Evolutionary conservation across 2,113 vertebrate genomes (phyloP).

Genomic region (Alouatta palliata): DNA sequence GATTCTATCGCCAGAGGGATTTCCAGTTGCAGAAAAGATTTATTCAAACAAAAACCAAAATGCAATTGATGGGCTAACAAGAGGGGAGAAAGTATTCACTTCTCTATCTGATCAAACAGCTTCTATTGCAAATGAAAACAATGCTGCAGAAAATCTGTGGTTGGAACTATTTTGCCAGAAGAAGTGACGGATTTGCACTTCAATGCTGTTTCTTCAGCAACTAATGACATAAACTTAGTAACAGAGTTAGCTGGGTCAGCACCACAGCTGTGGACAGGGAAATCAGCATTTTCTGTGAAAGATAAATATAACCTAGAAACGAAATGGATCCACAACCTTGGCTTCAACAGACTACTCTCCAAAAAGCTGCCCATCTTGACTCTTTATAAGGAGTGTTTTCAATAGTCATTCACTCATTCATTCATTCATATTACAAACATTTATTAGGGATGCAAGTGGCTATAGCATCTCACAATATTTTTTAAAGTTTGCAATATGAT

Average conservation of each 20-base stretch:
- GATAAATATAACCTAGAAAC: background rate
- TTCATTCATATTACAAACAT: background rate
- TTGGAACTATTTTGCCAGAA: background rate
- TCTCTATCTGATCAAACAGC: background rate
- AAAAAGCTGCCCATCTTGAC: background rate
- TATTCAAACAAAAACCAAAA: background rate
- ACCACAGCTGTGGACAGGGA: rapidly evolving
- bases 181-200: background rate
- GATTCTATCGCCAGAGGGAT: background rate
- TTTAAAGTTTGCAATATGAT: background rate
- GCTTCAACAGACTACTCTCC: background rate
- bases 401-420: too few species aligned
- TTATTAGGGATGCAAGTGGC: background rate
- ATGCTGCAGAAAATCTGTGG: rapidly evolving
- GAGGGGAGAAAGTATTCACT: rapidly evolving
- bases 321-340: background rate
- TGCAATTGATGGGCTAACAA: background rate
- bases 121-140: background rate
- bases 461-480: background rate
- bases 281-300: background rate
- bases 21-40: background rate
- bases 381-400: background rate
- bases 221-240: background rate
- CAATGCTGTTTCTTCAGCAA: rapidly evolving
- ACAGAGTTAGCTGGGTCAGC: background rate